Conservation (phyloP, 2,113 vertebrate species). For the Nycticebus coucang region DNA sequence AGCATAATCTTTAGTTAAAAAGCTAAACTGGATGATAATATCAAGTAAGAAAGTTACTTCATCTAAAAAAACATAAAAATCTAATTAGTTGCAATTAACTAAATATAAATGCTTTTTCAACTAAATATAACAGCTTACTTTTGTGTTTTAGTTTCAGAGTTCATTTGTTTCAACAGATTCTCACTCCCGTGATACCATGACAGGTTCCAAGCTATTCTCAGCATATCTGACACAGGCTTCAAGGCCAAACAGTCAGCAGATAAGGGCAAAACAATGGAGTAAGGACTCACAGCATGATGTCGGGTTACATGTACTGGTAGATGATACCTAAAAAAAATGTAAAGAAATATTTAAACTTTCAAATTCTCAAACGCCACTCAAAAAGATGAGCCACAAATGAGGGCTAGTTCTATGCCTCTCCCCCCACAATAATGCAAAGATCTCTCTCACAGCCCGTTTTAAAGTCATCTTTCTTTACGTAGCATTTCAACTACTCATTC, state of each 20-base stretch:
- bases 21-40: not conserved
- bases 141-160: constrained; percentile 68
- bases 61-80: constrained; percentile 26
- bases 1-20: constrained; percentile 27
- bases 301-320: constrained; percentile 87
- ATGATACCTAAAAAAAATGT: constrained; percentile 87
- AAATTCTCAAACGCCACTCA: not conserved
- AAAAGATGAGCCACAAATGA: not conserved
- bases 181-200: constrained; percentile 93
- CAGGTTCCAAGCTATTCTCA: constrained; percentile 94
- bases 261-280: constrained; percentile 88
- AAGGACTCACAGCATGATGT: constrained; percentile 95
- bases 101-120: not conserved
- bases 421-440: not conserved
- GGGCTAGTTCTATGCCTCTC: not conserved
- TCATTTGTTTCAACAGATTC: constrained; percentile 82
- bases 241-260: constrained; percentile 87
- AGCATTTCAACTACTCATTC: not conserved
- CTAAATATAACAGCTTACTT: constrained; percentile 85
- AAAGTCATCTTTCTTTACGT: not conserved
- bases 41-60: constrained; percentile 21
- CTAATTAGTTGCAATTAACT: not conserved
- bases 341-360: not conserved
- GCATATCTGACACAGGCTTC: constrained; percentile 88
- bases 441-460: not conserved